Conservation (phyloP, 2,888 invertebrate species). For the Lasioglossum zephyrum region DNA sequence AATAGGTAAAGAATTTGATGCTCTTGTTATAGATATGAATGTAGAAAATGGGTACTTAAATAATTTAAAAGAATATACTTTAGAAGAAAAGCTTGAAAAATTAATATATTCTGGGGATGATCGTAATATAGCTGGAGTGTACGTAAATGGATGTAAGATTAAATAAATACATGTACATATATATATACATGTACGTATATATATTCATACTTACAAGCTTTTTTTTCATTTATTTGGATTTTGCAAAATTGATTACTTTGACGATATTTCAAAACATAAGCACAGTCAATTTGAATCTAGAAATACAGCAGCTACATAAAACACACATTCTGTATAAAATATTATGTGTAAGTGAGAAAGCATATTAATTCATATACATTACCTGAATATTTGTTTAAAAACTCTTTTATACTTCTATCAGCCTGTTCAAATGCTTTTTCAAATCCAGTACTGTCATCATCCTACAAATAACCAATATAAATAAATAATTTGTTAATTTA, state of each 20-base stretch:
- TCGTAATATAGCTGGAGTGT: conserved; percentile 91
- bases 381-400: conserved; percentile 84
- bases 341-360: neutral
- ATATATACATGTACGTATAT: neutral
- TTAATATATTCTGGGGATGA: conserved; percentile 93
- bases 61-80: conserved; percentile 85
- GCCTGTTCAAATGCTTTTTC: conserved; percentile 92
- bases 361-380: neutral
- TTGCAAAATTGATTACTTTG: neutral
- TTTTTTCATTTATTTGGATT: neutral
- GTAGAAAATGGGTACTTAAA: conserved; percentile 85
- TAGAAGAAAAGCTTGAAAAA: conserved; percentile 89
- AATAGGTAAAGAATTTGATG: conserved; percentile 94
- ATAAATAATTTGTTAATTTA: conserved; percentile 8
- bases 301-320: neutral
- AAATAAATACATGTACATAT: conserved; percentile 76
- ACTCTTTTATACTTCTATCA: conserved; percentile 88
- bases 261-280: neutral
- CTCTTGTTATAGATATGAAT: conserved; percentile 90
- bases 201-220: conserved; percentile 13
- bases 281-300: neutral
- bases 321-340: conserved; percentile 3
- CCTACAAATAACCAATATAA: conserved; percentile 84
- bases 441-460: conserved; percentile 89
- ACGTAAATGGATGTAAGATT: conserved; percentile 89